phyloP scores from a whole-genome alignment of 1,140 invertebrate species.

The Trachymyrmex cornetzi region DNA sequence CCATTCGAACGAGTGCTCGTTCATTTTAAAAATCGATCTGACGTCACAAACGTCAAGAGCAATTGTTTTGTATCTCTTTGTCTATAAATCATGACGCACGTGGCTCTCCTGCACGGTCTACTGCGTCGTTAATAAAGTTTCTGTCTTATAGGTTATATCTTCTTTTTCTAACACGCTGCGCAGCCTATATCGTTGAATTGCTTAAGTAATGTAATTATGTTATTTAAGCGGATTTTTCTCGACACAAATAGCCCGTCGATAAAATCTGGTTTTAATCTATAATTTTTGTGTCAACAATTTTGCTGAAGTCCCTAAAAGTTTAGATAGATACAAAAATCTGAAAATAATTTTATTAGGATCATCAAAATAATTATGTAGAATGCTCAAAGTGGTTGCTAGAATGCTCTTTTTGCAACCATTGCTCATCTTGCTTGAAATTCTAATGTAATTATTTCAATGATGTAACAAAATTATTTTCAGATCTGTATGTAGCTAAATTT shows the following conservation, averaged over 20 bases:
- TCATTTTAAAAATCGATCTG: background rate
- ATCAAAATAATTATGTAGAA: too few species aligned
- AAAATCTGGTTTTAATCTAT: background rate
- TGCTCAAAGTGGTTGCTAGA: too few species aligned
- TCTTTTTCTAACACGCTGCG: background rate
- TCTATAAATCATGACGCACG: conserved; percentile 12
- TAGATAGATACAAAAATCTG: too few species aligned
- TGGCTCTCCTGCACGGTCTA: background rate
- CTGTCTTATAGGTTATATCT: background rate
- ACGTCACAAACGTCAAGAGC: background rate
- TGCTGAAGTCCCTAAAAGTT: too few species aligned
- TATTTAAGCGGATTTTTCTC: background rate
- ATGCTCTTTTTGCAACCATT: too few species aligned
- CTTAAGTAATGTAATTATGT: background rate
- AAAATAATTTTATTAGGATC: too few species aligned
- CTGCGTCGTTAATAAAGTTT: conserved; percentile 27
- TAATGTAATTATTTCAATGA: too few species aligned
- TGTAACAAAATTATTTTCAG: too few species aligned
- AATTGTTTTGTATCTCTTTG: conserved; percentile 17
- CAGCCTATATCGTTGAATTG: background rate
- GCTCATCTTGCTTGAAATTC: too few species aligned
- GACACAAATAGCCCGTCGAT: background rate
- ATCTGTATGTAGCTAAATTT: too few species aligned
- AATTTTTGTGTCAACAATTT: background rate
- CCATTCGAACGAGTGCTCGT: background rate